phyloP scores from a whole-genome alignment of 2,113 vertebrate genomes.

The Oryzias javanicus region DNA sequence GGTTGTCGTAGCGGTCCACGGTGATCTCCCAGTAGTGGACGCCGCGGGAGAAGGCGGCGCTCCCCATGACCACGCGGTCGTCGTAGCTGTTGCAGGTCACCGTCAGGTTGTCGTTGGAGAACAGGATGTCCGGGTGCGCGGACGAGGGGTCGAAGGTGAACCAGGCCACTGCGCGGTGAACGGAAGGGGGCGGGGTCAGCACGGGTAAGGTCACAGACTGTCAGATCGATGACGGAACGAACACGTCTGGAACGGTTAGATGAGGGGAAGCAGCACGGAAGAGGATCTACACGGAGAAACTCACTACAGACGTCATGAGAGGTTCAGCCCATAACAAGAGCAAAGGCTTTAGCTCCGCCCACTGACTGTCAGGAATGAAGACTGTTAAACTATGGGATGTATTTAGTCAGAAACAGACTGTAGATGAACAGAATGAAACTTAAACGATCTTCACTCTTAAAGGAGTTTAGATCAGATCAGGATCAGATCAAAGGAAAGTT shows the following conservation, averaged over 20 bases:
- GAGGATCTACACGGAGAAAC: background rate
- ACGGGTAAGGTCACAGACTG: background rate
- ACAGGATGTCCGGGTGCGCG: constrained; percentile 94
- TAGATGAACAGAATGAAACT: too few species aligned
- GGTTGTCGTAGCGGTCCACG: constrained; percentile 96
- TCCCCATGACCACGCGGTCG: constrained; percentile 93
- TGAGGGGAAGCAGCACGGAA: constrained; percentile 25
- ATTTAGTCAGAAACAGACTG: too few species aligned
- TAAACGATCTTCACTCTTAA: too few species aligned
- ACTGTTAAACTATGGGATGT: too few species aligned
- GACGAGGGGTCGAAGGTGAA: constrained; percentile 92
- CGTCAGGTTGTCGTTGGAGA: constrained; percentile 98
- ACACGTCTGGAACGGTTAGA: constrained; percentile 27
- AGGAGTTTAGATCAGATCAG: too few species aligned
- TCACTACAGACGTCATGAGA: background rate
- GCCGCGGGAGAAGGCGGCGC: constrained; percentile 91
- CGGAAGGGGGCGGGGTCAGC: constrained; percentile 1
- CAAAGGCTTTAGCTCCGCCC: too few species aligned
- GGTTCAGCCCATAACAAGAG: too few species aligned
- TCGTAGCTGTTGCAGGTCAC: constrained; percentile 98
- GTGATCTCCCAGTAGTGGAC: constrained; percentile 98
- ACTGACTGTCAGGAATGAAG: too few species aligned
- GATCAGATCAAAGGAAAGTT: too few species aligned
- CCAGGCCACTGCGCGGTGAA: constrained; percentile 86
- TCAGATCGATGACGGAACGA: background rate